These are phyloP conservation scores for Cheirogaleus medius DNA, from an alignment of 2,113 vertebrate genomes.

Conservation along the genomic window DNA sequence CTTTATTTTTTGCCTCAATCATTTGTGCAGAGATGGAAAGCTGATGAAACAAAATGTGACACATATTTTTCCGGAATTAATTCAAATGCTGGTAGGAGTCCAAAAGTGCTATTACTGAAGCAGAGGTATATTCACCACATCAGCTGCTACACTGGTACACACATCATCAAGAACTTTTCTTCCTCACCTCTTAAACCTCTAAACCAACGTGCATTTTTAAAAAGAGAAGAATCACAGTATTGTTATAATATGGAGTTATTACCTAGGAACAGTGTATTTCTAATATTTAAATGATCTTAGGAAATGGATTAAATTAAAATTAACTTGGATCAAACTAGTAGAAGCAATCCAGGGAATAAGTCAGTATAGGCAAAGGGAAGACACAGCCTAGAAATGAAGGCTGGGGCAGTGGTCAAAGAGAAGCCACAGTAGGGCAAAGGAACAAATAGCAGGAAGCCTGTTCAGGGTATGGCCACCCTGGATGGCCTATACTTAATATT, in stretches of 20 bases:
- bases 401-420: not conserved
- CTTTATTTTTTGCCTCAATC: conserved; percentile 23
- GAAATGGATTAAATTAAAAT: not conserved
- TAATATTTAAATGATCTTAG: not conserved
- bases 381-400: not conserved
- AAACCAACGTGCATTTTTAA: not conserved
- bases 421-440: not conserved
- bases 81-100: not conserved
- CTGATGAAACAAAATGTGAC: conserved; percentile 36
- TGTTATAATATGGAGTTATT: not conserved
- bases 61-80: conserved; percentile 43
- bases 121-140: not conserved
- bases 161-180: not conserved
- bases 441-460: not conserved
- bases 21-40: not conserved
- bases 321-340: not conserved
- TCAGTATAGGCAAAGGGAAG: not conserved
- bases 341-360: not conserved
- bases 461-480: not conserved
- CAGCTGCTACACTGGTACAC: not conserved
- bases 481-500: not conserved
- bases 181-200: not conserved
- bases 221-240: not conserved
- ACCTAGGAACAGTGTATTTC: not conserved
- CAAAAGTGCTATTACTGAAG: not conserved